phyloP scores from a whole-genome alignment of 1,140 invertebrate genomes.

The Streblospio benedicti region DNA sequence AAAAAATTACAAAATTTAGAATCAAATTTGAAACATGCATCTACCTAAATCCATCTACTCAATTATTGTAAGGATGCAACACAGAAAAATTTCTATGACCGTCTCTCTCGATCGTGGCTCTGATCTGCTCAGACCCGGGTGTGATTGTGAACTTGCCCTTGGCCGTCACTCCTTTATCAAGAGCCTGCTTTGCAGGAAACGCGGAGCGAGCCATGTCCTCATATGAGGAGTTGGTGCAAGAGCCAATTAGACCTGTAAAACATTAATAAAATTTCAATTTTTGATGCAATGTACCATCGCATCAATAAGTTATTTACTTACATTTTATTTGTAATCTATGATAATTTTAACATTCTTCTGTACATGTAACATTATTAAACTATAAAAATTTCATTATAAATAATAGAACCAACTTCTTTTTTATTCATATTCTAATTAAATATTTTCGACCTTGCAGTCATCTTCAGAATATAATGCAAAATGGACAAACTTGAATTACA shows the following conservation, averaged over 20 bases:
- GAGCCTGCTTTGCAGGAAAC: conserved; percentile 87
- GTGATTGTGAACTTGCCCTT: conserved; percentile 97
- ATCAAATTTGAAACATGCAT: background rate
- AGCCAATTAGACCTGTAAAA: conserved; percentile 87
- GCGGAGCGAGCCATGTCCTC: conserved; percentile 98
- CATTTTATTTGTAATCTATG: no score
- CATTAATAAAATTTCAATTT: no score
- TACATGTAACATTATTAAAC: no score
- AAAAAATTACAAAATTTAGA: background rate
- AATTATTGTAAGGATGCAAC: conserved; percentile 99
- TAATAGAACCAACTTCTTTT: no score
- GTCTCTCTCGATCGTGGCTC: conserved; percentile 97
- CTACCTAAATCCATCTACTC: conserved; percentile 56
- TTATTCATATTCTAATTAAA: no score
- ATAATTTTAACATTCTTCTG: no score
- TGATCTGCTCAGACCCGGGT: conserved; percentile 95
- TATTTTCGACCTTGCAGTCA: no score
- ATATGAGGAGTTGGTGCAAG: conserved; percentile 99
- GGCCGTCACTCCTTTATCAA: conserved; percentile 85
- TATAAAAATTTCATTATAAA: no score
- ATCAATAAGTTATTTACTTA: no score
- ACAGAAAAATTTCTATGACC: conserved; percentile 96
- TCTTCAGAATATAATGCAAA: no score
- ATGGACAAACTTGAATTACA: no score
- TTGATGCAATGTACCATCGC: no score